phyloP scores from a whole-genome alignment of 2,113 vertebrate species.

The Rhizomys pruinosus region DNA sequence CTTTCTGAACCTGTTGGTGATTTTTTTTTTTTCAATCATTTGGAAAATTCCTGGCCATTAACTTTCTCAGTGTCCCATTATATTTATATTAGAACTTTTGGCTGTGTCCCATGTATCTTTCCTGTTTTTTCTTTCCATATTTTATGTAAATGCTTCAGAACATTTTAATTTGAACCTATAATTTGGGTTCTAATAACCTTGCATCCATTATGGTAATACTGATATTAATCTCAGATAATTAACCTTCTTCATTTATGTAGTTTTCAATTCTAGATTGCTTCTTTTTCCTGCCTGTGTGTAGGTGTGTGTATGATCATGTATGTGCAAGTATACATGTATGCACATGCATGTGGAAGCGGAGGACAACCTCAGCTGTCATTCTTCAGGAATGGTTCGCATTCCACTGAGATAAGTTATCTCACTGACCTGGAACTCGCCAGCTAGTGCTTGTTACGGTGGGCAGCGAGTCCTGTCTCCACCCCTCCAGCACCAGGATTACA shows the following conservation, averaged over 20 bases:
- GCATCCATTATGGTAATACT: not conserved
- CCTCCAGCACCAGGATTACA: not conserved
- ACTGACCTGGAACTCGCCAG: not conserved
- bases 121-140: not conserved
- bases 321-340: not conserved
- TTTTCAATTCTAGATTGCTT: slow-evolving; percentile 9
- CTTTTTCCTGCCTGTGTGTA: not conserved
- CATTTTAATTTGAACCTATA: not conserved
- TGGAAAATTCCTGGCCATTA: slow-evolving; percentile 41
- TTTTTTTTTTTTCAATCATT: not conserved
- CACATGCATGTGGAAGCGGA: not conserved
- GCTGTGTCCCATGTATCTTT: not conserved
- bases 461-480: not conserved
- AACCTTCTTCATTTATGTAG: too few relatives aligned
- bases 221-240: too few relatives aligned
- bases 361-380: not conserved
- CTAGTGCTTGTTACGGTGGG: too few relatives aligned
- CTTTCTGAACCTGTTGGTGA: not conserved
- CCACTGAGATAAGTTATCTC: not conserved
- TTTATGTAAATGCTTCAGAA: slow-evolving; percentile 17
- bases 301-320: not conserved
- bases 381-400: not conserved
- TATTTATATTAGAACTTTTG: not conserved
- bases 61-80: not conserved
- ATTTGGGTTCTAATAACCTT: not conserved